Evolutionary conservation across 2,113 vertebrate genomes (phyloP), one percentile per base, ranked within the genome.

Genomic region (Atractosteus spatula): DNA sequence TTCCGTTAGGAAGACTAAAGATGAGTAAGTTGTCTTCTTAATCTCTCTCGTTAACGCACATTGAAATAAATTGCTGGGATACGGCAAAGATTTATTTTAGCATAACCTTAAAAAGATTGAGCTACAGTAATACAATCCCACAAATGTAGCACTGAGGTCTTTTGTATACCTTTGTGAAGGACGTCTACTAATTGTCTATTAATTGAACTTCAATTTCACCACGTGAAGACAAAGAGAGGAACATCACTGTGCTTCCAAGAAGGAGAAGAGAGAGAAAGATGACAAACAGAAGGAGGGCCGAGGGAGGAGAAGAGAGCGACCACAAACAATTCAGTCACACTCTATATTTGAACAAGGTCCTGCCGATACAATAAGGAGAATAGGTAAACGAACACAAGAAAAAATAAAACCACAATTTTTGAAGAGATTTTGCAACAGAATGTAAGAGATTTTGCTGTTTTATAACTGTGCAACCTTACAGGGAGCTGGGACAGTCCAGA

Each of bases 331-430:
- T 71, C 90, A 92, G 83, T 90, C 87, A 62, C 89, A 91, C 82
- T 92, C 91, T 63, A 91, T 92, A 77, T 92, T 92, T 80, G 91
- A 92, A 51, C 89, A 91, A 76, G 90, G 88, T 29, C 89, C 89
- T 14, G 90, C 90, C 1, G 88, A 89, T 74, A 79, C 74, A 3
- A 41, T 80, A 3, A 84, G 77, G 64, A 91, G 85, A 82, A 77
- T 80, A 81, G 89, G 89, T 92, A 65, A 62, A 17, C 6, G 0
- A 4, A 3, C 17, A 13, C 51, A 2, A 13, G 29, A 51, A 63
- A 42, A n/a, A 66, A 59, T 16, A 13, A n/a, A 51, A 29, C 29
- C 29, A 29, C 29, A 29, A 29, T 29, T 29, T 29, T 29, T 29
- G 29, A 29, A 29, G 29, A 29, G 29, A 29, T 29, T 29, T 29